Base-by-base conservation (phyloP, 2,888 invertebrate genomes). In the Sarcophaga carnaria region DNA sequence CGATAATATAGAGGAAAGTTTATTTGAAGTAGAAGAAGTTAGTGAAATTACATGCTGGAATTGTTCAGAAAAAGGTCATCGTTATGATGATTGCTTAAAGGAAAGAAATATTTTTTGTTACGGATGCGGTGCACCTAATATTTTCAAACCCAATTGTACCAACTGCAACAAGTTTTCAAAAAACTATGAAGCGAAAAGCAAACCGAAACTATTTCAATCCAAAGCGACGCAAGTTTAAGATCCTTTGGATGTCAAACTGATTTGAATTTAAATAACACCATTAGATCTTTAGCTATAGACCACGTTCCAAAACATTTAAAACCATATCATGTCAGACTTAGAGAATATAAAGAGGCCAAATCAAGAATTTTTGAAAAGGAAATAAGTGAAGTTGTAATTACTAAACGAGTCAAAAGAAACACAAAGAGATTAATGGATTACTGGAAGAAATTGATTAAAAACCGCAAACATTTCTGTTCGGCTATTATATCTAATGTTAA, bases 291-390 rank as follows among this genome's bases (percentile, higher is more conserved):
- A 3, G 6, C n/a, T 17, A 14, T 22, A 63, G 47, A 74, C 14
- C 25, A 63, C 47, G n/a, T 49, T 49, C 47, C 63, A 11, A 20
- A 20, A 47, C 25, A 25, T 75, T 49, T 63, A 3, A 75, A 64
- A 27, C 64, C 75, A 17, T 64, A 75, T 17, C 64, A 74, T 22
- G 6, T 60, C 11, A 27, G 63, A 63, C 22, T 74, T 8, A 17
- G 5, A 74, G 75, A 75, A 27, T 77, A 77, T 54, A 54, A 37
- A 14, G 25, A 54, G 8, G 59, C 27, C 1, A 37, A 59, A 67
- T 59, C 10, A 2, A 25, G 59, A 67, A 77, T 77, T n/a, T 77
- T 77, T 67, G 66, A 77, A 67, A 59, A 67, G 14, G 77, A 77
- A 20, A 8, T 70, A 20, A 14, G 14, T 12, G 3, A 14, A 0